phyloP scores from a whole-genome alignment of 2,797 vertebrate species.

The Karalla daura region DNA sequence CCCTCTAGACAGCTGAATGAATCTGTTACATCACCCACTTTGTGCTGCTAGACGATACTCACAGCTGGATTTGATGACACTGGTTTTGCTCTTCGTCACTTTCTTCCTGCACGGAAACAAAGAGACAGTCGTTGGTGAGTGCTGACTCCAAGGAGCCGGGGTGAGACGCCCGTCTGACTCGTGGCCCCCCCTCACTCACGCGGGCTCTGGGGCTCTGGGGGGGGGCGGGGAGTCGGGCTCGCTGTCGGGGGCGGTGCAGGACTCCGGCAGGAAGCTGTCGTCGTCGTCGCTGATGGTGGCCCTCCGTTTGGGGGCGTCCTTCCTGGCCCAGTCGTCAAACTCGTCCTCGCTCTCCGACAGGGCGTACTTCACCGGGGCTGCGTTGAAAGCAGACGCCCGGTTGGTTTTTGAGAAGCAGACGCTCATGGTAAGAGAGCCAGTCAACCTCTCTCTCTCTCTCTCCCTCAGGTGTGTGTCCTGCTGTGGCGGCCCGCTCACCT shows the following conservation, averaged over 20 bases:
- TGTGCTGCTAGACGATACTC: slow-evolving; percentile 47
- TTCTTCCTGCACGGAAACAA: slow-evolving; percentile 70
- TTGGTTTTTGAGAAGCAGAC: too few relatives aligned
- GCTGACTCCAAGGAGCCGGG: background rate
- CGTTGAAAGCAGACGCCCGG: background rate
- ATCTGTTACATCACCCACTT: too few relatives aligned
- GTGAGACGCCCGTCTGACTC: too few relatives aligned
- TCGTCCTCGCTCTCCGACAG: slow-evolving; percentile 82
- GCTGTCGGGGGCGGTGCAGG: slow-evolving; percentile 23
- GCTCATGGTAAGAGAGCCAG: slow-evolving; percentile 8
- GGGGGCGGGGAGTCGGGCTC: slow-evolving; percentile 62
- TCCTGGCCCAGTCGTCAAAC: slow-evolving; percentile 60
- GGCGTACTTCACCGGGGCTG: slow-evolving; percentile 75
- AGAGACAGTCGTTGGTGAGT: background rate
- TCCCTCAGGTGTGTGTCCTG: too few relatives aligned
- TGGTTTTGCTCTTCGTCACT: slow-evolving; percentile 56
- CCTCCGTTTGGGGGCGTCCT: slow-evolving; percentile 42
- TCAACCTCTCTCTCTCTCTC: too few relatives aligned
- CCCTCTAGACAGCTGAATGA: too few relatives aligned
- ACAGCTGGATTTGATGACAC: slow-evolving; percentile 66
- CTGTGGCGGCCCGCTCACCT: slow-evolving; percentile 83
- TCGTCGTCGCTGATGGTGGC: slow-evolving; percentile 50
- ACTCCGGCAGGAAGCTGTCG: slow-evolving; percentile 50
- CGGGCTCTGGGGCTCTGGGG: slow-evolving; percentile 50
- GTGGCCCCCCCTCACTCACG: too few relatives aligned